Conservation (phyloP, 2,888 invertebrate genomes). For the Frankliniella fusca region DNA sequence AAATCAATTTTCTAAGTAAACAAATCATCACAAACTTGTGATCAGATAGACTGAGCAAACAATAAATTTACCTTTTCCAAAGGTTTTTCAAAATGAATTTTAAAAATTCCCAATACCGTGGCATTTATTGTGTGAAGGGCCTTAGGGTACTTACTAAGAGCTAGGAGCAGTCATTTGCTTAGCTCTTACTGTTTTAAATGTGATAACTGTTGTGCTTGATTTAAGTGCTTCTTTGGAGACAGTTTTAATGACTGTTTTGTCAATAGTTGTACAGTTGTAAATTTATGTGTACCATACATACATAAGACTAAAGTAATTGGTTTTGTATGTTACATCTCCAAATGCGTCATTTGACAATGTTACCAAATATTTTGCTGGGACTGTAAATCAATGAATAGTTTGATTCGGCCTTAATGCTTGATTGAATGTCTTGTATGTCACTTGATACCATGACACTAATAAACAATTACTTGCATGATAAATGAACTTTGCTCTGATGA, state of each 20-base stretch:
- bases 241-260: neutral
- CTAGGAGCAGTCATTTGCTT: constrained; percentile 24
- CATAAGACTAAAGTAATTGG: neutral
- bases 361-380: constrained; percentile 11
- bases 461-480: too few relatives aligned
- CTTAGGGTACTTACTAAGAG: constrained; percentile 13
- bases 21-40: neutral
- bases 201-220: neutral
- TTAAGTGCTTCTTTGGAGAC: neutral
- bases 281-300: neutral
- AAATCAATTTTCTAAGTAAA: neutral
- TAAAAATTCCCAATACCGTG: too few relatives aligned
- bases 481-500: too few relatives aligned
- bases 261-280: neutral
- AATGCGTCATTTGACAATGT: constrained; percentile 5
- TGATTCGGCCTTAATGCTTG: too few relatives aligned
- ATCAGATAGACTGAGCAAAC: constrained; percentile 9
- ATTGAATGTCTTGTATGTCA: too few relatives aligned
- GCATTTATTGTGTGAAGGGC: neutral
- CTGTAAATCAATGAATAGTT: neutral
- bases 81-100: too few relatives aligned
- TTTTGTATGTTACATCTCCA: neutral
- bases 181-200: constrained; percentile 10
- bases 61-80: neutral
- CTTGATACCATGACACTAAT: too few relatives aligned